phyloP scores from a whole-genome alignment of 1,140 invertebrate genomes.

The Gryon sp. region DNA sequence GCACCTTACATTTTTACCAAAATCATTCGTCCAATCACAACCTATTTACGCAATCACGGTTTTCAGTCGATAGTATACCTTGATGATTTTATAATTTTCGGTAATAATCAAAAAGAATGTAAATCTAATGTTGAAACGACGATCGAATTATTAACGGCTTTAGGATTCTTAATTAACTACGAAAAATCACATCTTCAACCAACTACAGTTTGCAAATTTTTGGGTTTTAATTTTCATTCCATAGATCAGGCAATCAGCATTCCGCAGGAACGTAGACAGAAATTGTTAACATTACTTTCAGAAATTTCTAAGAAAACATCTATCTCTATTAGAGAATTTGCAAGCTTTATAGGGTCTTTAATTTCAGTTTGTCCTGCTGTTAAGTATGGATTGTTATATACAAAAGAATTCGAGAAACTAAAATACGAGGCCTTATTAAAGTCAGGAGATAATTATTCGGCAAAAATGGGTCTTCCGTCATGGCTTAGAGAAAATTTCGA shows the following conservation, averaged over 20 bases:
- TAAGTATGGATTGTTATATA: constrained; percentile 2
- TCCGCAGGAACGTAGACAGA: constrained; percentile 1
- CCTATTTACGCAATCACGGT: too few relatives aligned
- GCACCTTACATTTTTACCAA: too few relatives aligned
- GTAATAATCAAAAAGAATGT: neutral
- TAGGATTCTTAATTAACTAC: constrained; percentile 18
- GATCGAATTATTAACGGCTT: neutral
- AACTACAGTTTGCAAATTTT: neutral
- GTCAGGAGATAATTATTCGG: constrained; percentile 3
- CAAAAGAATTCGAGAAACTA: constrained; percentile 11
- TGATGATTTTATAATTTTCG: constrained; percentile 11
- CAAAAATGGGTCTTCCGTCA: neutral
- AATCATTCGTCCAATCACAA: too few relatives aligned
- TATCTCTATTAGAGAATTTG: constrained; percentile 22
- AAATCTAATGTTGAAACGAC: neutral
- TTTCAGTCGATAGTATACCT: constrained; percentile 11
- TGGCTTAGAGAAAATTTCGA: constrained; percentile 1
- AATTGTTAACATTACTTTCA: neutral
- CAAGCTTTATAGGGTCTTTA: constrained; percentile 8
- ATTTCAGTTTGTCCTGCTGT: too few relatives aligned
- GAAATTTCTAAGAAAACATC: neutral
- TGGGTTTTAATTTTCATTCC: constrained; percentile 22
- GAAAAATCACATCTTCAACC: constrained; percentile 1
- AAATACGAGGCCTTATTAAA: constrained; percentile 2
- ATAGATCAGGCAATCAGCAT: constrained; percentile 1